Percentiles rank a stretch among this genome's conserved stretches.
phyloP scores from a whole-genome alignment of 2,113 vertebrate species.

The Corythaixoides concolor region DNA sequence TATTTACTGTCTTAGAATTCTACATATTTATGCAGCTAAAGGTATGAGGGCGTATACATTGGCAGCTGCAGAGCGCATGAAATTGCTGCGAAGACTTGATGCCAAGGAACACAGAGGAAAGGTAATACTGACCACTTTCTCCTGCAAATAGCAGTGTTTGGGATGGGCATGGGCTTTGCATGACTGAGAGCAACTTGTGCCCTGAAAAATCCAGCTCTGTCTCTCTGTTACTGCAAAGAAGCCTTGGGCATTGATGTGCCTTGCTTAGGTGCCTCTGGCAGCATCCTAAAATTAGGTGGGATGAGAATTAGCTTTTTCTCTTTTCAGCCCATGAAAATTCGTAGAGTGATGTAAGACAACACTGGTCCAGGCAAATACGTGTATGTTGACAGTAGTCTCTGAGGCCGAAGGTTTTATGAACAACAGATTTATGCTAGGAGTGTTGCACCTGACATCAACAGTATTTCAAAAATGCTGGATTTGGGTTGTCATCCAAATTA shows the following conservation, averaged over 20 bases:
- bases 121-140: background rate
- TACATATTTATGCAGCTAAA: conserved; percentile 69
- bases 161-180: background rate
- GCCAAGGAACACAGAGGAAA: conserved; percentile 69
- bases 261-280: background rate
- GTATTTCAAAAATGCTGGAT: background rate
- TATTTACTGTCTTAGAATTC: conserved; percentile 68
- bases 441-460: background rate
- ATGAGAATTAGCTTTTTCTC: background rate
- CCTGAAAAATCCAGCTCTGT: background rate
- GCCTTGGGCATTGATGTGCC: rapidly evolving
- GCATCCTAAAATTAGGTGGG: background rate
- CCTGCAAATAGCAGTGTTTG: background rate
- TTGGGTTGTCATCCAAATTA: background rate
- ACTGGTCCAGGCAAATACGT: background rate
- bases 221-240: background rate
- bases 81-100: conserved; percentile 36
- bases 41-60: conserved; percentile 46
- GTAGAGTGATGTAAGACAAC: background rate
- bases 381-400: background rate
- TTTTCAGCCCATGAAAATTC: background rate
- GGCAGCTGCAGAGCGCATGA: conserved; percentile 55
- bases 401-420: background rate
- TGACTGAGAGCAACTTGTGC: background rate
- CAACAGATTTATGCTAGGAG: background rate